These are phyloP conservation scores for Asobara japonica DNA, from an alignment of 1,140 invertebrate genomes.

Conservation along the genomic window DNA sequence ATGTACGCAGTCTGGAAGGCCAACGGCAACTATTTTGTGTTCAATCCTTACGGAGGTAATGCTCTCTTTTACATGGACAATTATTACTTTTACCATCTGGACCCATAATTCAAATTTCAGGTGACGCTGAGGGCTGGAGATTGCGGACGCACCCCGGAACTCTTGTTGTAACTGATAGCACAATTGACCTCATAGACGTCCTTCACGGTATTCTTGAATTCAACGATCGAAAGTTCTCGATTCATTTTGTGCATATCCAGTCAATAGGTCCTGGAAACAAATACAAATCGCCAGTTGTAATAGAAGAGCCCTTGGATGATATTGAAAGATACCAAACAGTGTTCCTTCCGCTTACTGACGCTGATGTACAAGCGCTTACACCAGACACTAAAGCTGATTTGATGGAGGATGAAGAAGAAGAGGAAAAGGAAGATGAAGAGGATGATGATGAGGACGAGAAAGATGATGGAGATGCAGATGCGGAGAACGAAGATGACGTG, in stretches of 20 bases:
- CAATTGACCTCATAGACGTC: slow-evolving; percentile 50
- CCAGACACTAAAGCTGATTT: slow-evolving; percentile 15
- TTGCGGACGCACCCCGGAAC: slow-evolving; percentile 41
- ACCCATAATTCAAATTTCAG: too few relatives aligned
- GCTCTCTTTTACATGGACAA: too few relatives aligned
- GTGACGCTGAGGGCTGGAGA: slow-evolving; percentile 50
- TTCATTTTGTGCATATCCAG: slow-evolving; percentile 49
- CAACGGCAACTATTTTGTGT: slow-evolving; percentile 45
- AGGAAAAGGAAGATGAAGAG: slow-evolving; percentile 30
- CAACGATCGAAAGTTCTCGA: slow-evolving; percentile 47
- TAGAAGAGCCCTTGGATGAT: slow-evolving; percentile 31
- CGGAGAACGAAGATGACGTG: not conserved
- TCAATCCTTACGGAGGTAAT: slow-evolving; percentile 63
- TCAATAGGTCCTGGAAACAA: slow-evolving; percentile 44
- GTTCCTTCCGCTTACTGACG: slow-evolving; percentile 55
- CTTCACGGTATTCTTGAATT: slow-evolving; percentile 51
- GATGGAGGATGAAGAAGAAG: slow-evolving; percentile 31
- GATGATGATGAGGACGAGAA: slow-evolving; percentile 14
- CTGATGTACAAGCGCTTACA: slow-evolving; percentile 43
- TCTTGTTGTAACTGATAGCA: slow-evolving; percentile 44
- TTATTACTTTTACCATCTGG: too few relatives aligned
- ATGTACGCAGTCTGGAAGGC: slow-evolving; percentile 55
- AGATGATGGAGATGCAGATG: not conserved
- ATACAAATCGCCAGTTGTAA: slow-evolving; percentile 25
- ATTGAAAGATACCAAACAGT: slow-evolving; percentile 47